These are phyloP conservation scores for Gibbula magus DNA, from an alignment of 2,888 invertebrate species.

Conservation along the genomic window DNA sequence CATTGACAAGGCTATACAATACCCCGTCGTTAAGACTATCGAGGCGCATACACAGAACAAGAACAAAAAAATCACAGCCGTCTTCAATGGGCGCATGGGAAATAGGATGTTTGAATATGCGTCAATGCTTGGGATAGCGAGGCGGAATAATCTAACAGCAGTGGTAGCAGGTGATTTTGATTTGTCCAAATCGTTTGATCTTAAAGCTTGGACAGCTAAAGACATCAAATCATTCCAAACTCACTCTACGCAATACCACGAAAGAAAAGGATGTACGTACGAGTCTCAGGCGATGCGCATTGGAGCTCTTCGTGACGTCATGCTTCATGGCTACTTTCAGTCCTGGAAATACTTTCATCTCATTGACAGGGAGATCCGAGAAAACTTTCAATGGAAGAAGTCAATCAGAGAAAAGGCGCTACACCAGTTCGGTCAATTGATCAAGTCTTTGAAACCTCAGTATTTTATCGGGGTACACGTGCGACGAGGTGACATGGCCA, in stretches of 20 bases:
- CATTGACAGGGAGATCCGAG: not conserved
- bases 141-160: not conserved
- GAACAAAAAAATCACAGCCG: too few species aligned
- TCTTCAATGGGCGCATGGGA: slow-evolving; percentile 31
- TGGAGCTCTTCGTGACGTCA: slow-evolving; percentile 14
- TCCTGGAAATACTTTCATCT: not conserved
- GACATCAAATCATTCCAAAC: too few species aligned
- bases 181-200: not conserved
- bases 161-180: not conserved
- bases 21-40: too few species aligned
- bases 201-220: not conserved
- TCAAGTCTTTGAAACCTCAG: too few species aligned
- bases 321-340: slow-evolving; percentile 1
- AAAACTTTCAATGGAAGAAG: not conserved
- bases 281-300: not conserved
- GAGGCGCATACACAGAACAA: too few species aligned
- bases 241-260: not conserved
- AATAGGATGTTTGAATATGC: slow-evolving; percentile 40
- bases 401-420: not conserved
- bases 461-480: not conserved
- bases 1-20: too few species aligned
- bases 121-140: slow-evolving; percentile 35
- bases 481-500: not conserved
- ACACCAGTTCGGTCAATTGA: not conserved
- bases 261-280: not conserved